Evolutionary conservation across 2,797 vertebrate genomes (phyloP).

Genomic region (Neosilurus mollespiculum): DNA sequence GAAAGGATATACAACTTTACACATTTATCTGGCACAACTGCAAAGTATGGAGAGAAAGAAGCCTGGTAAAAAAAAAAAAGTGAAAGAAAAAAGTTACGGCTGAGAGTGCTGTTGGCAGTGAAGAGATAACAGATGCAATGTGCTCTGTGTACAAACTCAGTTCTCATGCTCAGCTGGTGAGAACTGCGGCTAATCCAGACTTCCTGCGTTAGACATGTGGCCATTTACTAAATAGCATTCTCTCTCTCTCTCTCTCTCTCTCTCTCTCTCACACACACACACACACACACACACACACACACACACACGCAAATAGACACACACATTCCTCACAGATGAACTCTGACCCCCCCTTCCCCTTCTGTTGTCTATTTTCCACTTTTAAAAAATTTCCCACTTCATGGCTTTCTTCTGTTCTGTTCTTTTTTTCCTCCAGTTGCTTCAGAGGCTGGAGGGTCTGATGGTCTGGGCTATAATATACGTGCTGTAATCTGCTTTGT

Average conservation of each 20-base stretch:
- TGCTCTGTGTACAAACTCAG: constrained; percentile 8
- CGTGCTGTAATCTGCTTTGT: constrained; percentile 14
- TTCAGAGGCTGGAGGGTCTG: constrained; percentile 23
- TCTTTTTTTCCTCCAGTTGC: neutral
- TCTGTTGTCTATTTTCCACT: constrained; percentile 21
- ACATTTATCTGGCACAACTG: neutral
- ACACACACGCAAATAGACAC: constrained; percentile 31
- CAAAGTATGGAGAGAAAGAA: neutral
- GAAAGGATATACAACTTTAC: neutral
- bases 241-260: neutral
- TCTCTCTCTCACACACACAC: neutral
- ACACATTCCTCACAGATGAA: constrained; percentile 58
- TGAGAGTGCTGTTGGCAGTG: neutral
- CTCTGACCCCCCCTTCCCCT: constrained; percentile 55
- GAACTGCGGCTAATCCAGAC: constrained; percentile 7
- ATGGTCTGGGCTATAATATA: constrained; percentile 25
- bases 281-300: constrained; percentile 5
- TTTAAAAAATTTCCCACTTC: constrained; percentile 36
- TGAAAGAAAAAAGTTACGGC: neutral
- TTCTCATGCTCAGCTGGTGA: constrained; percentile 33
- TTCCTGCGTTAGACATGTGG: constrained; percentile 18
- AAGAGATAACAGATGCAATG: neutral
- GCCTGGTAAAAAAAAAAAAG: neutral
- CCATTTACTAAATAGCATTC: neutral
- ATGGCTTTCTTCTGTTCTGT: constrained; percentile 9